Percentiles rank a stretch among this genome's conserved stretches.
Conservation (phyloP, 2,113 vertebrate species). For the Picathartes gymnocephalus region DNA sequence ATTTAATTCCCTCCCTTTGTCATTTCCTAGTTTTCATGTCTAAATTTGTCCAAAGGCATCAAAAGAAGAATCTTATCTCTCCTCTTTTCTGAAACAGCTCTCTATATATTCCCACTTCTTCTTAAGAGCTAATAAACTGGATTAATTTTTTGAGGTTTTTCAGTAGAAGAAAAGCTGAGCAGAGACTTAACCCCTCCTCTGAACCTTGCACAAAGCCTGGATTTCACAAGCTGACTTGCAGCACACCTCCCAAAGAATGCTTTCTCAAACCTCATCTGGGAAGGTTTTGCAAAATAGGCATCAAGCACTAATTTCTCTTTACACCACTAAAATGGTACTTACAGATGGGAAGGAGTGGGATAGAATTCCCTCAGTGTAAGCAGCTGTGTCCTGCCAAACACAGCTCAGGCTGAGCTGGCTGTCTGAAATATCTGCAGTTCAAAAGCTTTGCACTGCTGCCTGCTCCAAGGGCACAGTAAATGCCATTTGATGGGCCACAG, state of each 20-base stretch:
- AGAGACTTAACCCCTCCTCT: neutral
- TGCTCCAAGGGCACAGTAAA: neutral
- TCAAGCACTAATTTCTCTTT: constrained; percentile 10
- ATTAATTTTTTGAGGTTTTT: neutral
- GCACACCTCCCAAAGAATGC: neutral
- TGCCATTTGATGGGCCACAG: neutral
- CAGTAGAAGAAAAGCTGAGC: neutral
- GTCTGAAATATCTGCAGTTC: neutral
- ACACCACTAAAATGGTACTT: neutral
- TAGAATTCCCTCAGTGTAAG: neutral
- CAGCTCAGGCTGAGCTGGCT: neutral
- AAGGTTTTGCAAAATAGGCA: neutral
- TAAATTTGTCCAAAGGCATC: neutral
- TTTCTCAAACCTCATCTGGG: neutral
- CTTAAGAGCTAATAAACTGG: neutral
- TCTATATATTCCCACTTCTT: neutral
- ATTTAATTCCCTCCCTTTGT: neutral
- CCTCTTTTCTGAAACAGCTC: neutral
- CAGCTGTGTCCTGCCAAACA: neutral
- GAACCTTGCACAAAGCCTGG: neutral
- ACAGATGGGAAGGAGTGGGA: neutral
- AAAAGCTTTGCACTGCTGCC: neutral
- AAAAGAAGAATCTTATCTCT: neutral
- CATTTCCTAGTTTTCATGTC: neutral
- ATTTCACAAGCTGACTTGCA: neutral